Conservation (phyloP, 2,888 invertebrate genomes). For the Diaprepes abbreviatus region DNA sequence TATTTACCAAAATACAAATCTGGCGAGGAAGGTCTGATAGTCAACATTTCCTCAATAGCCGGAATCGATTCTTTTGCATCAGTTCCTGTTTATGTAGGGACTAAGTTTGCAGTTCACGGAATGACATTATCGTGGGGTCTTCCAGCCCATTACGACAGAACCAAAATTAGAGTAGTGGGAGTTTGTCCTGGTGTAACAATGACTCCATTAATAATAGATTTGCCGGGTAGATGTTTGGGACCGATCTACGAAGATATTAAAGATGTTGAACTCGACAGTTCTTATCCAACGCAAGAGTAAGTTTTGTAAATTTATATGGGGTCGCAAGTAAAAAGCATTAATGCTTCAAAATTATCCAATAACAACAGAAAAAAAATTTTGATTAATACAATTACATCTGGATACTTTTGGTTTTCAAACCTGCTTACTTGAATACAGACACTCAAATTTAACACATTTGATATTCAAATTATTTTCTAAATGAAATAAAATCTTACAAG, state of each 20-base stretch:
- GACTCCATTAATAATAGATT: slow-evolving; percentile 55
- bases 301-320: too few species aligned
- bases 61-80: slow-evolving; percentile 40
- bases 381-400: too few species aligned
- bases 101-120: slow-evolving; percentile 52
- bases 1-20: slow-evolving; percentile 53
- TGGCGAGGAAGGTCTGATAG: slow-evolving; percentile 50
- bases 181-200: slow-evolving; percentile 70
- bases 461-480: too few species aligned
- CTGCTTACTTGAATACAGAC: too few species aligned
- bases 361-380: too few species aligned
- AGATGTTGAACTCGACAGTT: background rate
- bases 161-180: slow-evolving; percentile 68
- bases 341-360: too few species aligned
- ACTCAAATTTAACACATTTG: too few species aligned
- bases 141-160: slow-evolving; percentile 57
- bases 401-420: too few species aligned
- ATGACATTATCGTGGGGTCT: slow-evolving; percentile 52
- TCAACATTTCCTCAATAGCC: slow-evolving; percentile 52
- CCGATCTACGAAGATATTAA: slow-evolving; percentile 15
- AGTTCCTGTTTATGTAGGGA: slow-evolving; percentile 52
- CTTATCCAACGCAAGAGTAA: background rate
- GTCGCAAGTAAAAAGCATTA: too few species aligned
- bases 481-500: too few species aligned
- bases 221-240: slow-evolving; percentile 5